phyloP scores from a whole-genome alignment of 2,797 vertebrate species.

The Lateolabrax maculatus region DNA sequence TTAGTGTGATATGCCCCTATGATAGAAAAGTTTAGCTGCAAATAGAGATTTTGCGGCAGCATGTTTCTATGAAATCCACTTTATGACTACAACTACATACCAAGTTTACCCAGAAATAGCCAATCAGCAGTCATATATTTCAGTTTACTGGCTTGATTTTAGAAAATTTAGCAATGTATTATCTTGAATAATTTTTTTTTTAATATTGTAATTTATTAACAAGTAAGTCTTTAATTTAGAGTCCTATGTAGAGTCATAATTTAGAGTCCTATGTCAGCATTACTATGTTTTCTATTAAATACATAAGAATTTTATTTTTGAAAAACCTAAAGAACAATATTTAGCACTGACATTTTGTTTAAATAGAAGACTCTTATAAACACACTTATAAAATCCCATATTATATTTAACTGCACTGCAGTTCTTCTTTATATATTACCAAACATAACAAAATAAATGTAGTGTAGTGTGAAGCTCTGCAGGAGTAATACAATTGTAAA shows the following conservation, averaged over 20 bases:
- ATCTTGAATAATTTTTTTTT: not conserved
- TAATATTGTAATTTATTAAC: not conserved
- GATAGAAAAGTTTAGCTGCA: conserved; percentile 51
- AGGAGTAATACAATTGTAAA: not conserved
- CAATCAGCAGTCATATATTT: not conserved
- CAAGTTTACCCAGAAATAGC: conserved; percentile 60
- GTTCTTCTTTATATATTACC: not conserved
- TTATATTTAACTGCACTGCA: not conserved
- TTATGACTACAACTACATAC: conserved; percentile 50
- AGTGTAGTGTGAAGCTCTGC: not conserved
- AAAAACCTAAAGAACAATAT: not conserved
- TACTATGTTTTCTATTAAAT: not conserved
- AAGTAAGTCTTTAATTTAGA: accelerated
- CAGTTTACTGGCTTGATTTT: not conserved
- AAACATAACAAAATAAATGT: not conserved
- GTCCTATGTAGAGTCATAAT: not conserved
- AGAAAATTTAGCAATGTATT: not conserved
- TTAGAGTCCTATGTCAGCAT: not conserved
- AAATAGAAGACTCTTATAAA: not conserved
- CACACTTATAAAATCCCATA: not conserved
- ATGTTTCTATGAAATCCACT: conserved; percentile 79
- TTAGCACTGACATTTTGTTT: not conserved
- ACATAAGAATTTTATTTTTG: too few relatives aligned
- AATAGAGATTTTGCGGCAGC: conserved; percentile 51
- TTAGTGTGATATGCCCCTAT: conserved; percentile 36